Percentiles rank a stretch among this genome's conserved stretches.
These are phyloP conservation scores for Sebastiscus tertius DNA, from an alignment of 2,797 vertebrate species.

Conservation along the genomic window DNA sequence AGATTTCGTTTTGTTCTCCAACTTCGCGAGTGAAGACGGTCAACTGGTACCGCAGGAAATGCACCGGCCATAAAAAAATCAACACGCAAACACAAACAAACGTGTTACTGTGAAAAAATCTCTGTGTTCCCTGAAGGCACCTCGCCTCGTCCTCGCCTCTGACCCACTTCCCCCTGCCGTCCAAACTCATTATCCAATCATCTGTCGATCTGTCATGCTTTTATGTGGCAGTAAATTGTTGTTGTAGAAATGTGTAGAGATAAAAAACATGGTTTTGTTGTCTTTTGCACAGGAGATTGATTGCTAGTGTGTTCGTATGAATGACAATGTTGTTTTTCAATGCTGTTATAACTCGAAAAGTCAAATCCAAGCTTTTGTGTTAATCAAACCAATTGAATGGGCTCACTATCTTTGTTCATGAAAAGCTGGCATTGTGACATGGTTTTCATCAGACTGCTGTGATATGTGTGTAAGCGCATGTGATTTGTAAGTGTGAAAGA, in stretches of 20 bases:
- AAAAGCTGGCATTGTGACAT: neutral
- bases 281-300: neutral
- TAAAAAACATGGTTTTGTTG: neutral
- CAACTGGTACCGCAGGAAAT: neutral
- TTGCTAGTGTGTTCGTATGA: neutral
- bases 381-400: neutral
- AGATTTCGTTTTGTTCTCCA: constrained; percentile 78
- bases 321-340: neutral
- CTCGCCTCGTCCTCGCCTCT: neutral
- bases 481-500: neutral
- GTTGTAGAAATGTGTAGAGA: neutral
- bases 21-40: constrained; percentile 53
- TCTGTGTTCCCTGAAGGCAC: neutral
- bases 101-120: neutral
- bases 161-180: neutral
- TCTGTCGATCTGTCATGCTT: neutral
- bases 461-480: too few relatives aligned
- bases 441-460: neutral
- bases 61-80: neutral
- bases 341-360: neutral
- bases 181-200: neutral
- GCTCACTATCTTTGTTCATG: neutral
- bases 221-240: neutral
- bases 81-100: neutral
- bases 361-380: neutral